phyloP scores from a whole-genome alignment of 1,140 invertebrate species.

The Drosophila ironensis region DNA sequence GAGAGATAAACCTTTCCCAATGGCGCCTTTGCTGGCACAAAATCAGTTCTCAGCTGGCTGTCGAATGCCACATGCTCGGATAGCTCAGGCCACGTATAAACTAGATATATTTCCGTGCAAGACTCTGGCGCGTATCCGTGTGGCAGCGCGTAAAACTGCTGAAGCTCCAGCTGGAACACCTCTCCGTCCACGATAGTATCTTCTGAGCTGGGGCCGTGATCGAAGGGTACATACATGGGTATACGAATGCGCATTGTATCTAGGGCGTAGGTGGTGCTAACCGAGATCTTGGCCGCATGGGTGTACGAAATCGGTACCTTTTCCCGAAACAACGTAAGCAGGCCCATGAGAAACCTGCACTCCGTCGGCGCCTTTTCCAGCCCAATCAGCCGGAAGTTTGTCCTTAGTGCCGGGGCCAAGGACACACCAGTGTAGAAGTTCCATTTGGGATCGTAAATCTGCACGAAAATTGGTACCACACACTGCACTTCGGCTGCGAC shows the following conservation, averaged over 20 bases:
- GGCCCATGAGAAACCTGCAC: conserved; percentile 91
- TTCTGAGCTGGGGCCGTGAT: conserved; percentile 48
- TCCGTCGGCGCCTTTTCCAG: conserved; percentile 91
- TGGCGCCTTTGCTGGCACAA: conserved; percentile 92
- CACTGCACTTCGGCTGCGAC: conserved; percentile 92
- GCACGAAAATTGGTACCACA: conserved; percentile 93
- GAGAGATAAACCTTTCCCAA: conserved; percentile 88
- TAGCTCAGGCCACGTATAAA: conserved; percentile 93
- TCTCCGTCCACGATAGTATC: conserved; percentile 51
- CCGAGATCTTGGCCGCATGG: conserved; percentile 86
- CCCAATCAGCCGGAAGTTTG: conserved; percentile 94
- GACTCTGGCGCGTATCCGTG: conserved; percentile 94
- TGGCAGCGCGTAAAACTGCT: conserved; percentile 86
- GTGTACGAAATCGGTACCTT: conserved; percentile 87
- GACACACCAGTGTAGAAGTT: conserved; percentile 91
- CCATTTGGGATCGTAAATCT: conserved; percentile 91
- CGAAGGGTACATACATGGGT: conserved; percentile 67
- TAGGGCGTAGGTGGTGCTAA: conserved; percentile 92
- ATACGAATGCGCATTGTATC: conserved; percentile 86
- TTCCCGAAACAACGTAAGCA: conserved; percentile 90
- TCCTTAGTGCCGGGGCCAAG: conserved; percentile 88
- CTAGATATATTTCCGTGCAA: conserved; percentile 89
- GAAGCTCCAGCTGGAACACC: conserved; percentile 35
- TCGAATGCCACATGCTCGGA: conserved; percentile 94
- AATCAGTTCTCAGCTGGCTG: conserved; percentile 92